A percentile compares a stretch with the other conserved stretches of the same genome.
phyloP scores from a whole-genome alignment of 2,113 vertebrate genomes.

The Rhinolophus ferrumequinum region DNA sequence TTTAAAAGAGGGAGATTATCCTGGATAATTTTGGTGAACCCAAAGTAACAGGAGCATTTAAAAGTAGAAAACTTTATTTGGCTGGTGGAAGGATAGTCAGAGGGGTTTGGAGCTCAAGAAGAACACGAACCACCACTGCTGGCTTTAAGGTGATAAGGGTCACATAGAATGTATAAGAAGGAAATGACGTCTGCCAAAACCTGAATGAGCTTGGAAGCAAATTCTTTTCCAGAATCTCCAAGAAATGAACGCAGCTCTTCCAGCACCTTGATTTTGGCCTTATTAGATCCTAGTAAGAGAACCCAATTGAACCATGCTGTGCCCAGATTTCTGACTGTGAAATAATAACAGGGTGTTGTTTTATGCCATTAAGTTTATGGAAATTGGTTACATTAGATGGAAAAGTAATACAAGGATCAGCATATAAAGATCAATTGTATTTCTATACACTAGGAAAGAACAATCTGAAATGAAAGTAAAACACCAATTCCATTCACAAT shows the following conservation, averaged over 20 bases:
- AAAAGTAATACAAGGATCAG: conserved; percentile 11
- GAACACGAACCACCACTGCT: neutral
- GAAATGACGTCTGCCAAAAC: neutral
- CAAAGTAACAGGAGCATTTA: neutral
- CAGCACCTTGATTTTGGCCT: neutral
- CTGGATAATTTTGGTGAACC: neutral
- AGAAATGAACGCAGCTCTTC: neutral
- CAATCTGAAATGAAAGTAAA: neutral
- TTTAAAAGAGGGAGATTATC: neutral
- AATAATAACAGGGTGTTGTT: neutral
- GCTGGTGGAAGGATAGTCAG: neutral
- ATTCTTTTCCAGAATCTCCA: neutral
- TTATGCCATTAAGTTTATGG: neutral
- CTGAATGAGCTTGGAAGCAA: neutral
- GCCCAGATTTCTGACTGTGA: neutral
- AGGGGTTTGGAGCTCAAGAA: neutral
- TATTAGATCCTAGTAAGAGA: neutral
- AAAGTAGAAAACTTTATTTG: conserved; percentile 11
- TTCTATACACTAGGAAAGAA: neutral
- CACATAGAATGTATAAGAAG: neutral
- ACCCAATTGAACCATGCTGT: neutral
- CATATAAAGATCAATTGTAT: neutral
- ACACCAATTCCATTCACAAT: neutral
- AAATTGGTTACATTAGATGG: neutral
- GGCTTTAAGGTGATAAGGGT: neutral